phyloP scores from a whole-genome alignment of 2,113 vertebrate genomes.

The Micronisus gabar region DNA sequence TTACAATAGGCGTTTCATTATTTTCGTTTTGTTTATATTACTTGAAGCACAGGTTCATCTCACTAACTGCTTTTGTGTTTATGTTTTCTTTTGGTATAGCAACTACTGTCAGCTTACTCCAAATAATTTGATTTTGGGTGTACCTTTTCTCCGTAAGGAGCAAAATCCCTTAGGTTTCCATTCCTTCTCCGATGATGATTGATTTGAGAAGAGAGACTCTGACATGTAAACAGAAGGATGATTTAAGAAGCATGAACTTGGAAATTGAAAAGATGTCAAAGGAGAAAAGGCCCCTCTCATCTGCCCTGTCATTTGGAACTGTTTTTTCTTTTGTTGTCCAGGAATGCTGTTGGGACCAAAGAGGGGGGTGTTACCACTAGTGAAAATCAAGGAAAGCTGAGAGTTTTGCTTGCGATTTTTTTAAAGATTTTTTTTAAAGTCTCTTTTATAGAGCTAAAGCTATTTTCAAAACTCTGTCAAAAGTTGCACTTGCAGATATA shows the following conservation, averaged over 20 bases:
- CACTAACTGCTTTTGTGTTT: not conserved
- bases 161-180: conserved; percentile 33
- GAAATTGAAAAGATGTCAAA: not conserved
- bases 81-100: conserved; percentile 26
- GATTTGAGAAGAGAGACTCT: not conserved
- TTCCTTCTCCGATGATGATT: not conserved
- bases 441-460: not conserved
- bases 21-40: conserved; percentile 32
- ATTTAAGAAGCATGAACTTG: conserved; percentile 7
- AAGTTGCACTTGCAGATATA: not conserved
- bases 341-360: not conserved
- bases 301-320: not conserved
- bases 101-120: not conserved
- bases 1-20: conserved; percentile 40
- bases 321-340: not conserved
- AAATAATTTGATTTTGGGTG: not conserved
- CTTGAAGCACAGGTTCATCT: conserved; percentile 16
- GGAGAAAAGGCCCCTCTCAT: not conserved
- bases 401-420: not conserved
- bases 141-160: not conserved
- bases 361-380: not conserved
- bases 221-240: not conserved
- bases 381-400: not conserved
- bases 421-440: not conserved
- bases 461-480: not conserved